Percentiles rank a stretch among this genome's conserved stretches.
phyloP scores from a whole-genome alignment of 1,140 invertebrate genomes.

The Tetramorium alpestre region DNA sequence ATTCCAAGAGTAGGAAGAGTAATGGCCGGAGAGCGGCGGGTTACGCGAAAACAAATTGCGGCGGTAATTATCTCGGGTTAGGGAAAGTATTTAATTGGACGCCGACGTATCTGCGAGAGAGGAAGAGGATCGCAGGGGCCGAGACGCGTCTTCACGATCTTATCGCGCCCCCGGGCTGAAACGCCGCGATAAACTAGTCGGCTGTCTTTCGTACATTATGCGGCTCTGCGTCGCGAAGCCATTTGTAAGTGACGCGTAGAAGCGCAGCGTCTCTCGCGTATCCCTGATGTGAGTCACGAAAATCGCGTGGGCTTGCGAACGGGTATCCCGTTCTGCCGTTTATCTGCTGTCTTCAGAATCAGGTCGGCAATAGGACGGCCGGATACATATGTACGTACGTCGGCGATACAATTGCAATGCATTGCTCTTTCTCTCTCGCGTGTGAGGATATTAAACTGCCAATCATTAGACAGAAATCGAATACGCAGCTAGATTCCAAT shows the following conservation, averaged over 20 bases:
- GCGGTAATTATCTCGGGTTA: slow-evolving; percentile 33
- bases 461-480: background rate
- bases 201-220: slow-evolving; percentile 46
- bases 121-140: background rate
- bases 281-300: slow-evolving; percentile 72
- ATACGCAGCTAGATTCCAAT: background rate
- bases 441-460: slow-evolving; percentile 4
- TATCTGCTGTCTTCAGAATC: slow-evolving; percentile 68
- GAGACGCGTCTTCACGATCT: slow-evolving; percentile 58
- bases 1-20: slow-evolving; percentile 21
- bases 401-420: slow-evolving; percentile 16
- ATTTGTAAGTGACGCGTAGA: slow-evolving; percentile 64
- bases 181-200: slow-evolving; percentile 49
- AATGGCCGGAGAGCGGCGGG: background rate
- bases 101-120: slow-evolving; percentile 3
- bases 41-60: slow-evolving; percentile 46
- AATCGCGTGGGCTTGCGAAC: slow-evolving; percentile 71
- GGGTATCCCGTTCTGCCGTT: slow-evolving; percentile 69
- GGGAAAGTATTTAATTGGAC: slow-evolving; percentile 56
- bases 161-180: slow-evolving; percentile 45
- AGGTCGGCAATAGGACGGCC: slow-evolving; percentile 59
- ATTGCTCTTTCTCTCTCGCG: background rate
- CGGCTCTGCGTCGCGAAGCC: slow-evolving; percentile 30
- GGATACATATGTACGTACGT: slow-evolving; percentile 67
- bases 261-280: slow-evolving; percentile 55